These are phyloP conservation scores for Mythimna pallens DNA, from an alignment of 2,888 invertebrate species.

Conservation along the genomic window DNA sequence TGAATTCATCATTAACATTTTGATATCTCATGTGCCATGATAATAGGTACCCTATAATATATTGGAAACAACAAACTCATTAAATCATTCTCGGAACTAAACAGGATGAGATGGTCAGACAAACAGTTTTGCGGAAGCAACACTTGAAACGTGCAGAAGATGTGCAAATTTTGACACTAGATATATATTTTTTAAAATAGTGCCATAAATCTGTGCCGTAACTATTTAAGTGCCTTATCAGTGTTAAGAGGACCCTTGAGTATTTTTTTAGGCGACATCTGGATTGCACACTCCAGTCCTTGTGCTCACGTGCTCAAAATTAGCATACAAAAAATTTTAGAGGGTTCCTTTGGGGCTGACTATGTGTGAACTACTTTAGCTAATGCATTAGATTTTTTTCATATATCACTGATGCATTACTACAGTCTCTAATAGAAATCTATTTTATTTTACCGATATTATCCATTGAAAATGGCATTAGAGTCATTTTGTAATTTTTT, in stretches of 20 bases:
- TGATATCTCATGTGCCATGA: too few relatives aligned
- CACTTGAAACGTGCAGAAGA: conserved; percentile 79
- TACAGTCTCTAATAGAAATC: background rate
- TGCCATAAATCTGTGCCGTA: conserved; percentile 72
- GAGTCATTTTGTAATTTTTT: too few relatives aligned
- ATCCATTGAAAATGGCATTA: too few relatives aligned
- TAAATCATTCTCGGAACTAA: conserved; percentile 52
- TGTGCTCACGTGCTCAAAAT: conserved; percentile 63
- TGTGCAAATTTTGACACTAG: conserved; percentile 74
- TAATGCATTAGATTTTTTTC: background rate
- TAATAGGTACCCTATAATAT: background rate
- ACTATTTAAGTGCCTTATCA: conserved; percentile 64
- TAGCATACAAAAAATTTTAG: conserved; percentile 48
- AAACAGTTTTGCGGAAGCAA: conserved; percentile 71
- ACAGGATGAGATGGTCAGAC: conserved; percentile 61
- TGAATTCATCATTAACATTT: too few relatives aligned
- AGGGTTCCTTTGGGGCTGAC: conserved; percentile 11
- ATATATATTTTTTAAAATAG: conserved; percentile 56
- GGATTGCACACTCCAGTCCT: conserved; percentile 53
- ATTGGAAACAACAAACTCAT: background rate
- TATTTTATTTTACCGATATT: background rate
- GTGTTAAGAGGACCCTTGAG: conserved; percentile 54
- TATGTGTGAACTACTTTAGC: conserved; percentile 23
- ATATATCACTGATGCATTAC: background rate
- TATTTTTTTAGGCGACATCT: conserved; percentile 63